Conservation (phyloP, 1,140 invertebrate species). For the Sycophila sp. region DNA sequence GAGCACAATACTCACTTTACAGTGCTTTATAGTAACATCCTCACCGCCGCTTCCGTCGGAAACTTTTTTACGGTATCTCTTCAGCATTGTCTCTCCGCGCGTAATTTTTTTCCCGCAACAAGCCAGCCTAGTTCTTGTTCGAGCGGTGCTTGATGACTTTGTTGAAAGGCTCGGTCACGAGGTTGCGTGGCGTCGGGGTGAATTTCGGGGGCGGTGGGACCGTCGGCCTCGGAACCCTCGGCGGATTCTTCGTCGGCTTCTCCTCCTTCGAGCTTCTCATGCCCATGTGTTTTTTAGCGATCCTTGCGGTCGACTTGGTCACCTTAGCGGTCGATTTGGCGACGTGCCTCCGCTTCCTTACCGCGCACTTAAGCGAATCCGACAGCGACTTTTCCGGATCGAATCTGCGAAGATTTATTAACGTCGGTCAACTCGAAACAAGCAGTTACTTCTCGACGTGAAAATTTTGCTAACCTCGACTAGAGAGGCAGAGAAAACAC, state of each 20-base stretch:
- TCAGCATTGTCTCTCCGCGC: too few relatives aligned
- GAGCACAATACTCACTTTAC: neutral
- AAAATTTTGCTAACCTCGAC: too few relatives aligned
- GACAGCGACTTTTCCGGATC: neutral
- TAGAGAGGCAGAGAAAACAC: too few relatives aligned
- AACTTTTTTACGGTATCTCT: too few relatives aligned
- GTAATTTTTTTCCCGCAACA: neutral
- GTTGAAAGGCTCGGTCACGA: neutral
- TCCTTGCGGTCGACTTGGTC: too few relatives aligned
- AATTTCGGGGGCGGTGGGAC: conserved; percentile 19
- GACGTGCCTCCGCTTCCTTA: too few relatives aligned
- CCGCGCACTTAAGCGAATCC: neutral
- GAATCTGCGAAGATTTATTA: too few relatives aligned
- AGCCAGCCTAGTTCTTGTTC: too few relatives aligned
- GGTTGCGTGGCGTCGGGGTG: neutral
- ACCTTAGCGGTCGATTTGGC: too few relatives aligned
- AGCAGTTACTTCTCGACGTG: too few relatives aligned
- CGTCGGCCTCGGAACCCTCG: conserved; percentile 1
- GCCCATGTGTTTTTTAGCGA: too few relatives aligned
- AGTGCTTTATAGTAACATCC: neutral
- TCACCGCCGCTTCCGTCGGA: neutral
- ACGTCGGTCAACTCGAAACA: too few relatives aligned
- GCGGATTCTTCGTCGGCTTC: neutral
- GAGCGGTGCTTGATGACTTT: conserved; percentile 21
- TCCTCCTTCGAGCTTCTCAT: neutral